Evolutionary conservation across 2,888 invertebrate genomes (phyloP), one percentile per base, ranked within the genome.

Genomic region (Exocentrus adspersus): DNA sequence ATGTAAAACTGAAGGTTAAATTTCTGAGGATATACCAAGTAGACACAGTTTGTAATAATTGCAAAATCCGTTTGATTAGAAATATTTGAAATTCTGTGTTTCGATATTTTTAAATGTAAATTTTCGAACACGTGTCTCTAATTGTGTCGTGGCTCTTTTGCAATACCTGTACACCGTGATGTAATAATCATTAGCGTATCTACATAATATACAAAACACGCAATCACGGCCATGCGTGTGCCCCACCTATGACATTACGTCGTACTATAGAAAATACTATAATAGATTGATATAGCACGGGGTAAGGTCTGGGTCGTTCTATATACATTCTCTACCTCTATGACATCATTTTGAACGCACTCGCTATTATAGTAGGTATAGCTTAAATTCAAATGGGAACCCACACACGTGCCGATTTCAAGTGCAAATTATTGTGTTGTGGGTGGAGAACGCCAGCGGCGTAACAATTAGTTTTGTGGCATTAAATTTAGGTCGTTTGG

Each of bases 341-440:
- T 37, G 37, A 37, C 37, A 37, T 37, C 37, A 37, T 24, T 5
- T 14, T n/a, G 37, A 37, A 37, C 37, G 37, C 48, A 48, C 48
- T 28, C 28, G 10, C 10, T 48, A 17, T 17, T 16, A 16, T 17
- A 43, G n/a, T n/a, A n/a, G n/a, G n/a, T n/a, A n/a, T n/a, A 24
- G 7, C 24, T 46, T 2, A 28, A 48, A 16, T 28, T 28, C 14
- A 28, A 43, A 21, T 43, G 20, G 45, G 19, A 17, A 17, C 45
- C 54, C 45, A 45, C 54, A 30, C 45, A 45, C 54, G 24, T 54
- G 54, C 43, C 12, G 45, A 46, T 46, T 19, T 46, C 45, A 17
- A 46, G 32, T 46, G 56, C 32, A 32, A 51, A 57, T 57, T 30
- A 32, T 45, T 17, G 45, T 32, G 37, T 37, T n/a, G 37, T 37